Evolutionary conservation across 2,888 invertebrate species (phyloP).

Genomic region (Pocota personata): DNA sequence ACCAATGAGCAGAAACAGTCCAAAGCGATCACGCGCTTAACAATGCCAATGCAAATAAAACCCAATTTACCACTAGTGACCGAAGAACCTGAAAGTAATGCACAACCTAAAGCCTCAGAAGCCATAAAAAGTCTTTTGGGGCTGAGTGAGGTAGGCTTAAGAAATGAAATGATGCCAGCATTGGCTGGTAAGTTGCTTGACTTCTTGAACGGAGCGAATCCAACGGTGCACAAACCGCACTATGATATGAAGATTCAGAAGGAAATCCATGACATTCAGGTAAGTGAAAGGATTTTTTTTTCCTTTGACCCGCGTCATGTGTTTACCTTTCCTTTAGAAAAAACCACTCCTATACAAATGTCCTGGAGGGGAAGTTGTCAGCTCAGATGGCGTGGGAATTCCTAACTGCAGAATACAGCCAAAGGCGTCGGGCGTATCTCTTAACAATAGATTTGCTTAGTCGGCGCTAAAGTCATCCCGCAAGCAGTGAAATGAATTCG

Average conservation of each 20-base stretch:
- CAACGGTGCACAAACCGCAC: constrained; percentile 75
- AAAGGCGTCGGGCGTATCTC: constrained; percentile 75
- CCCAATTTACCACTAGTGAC: constrained; percentile 52
- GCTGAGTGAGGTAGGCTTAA: constrained; percentile 60
- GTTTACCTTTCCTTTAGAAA: constrained; percentile 69
- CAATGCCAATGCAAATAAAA: constrained; percentile 55
- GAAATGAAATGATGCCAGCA: constrained; percentile 76
- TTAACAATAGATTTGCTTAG: constrained; percentile 78
- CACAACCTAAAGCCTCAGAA: constrained; percentile 8
- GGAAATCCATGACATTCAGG: constrained; percentile 77
- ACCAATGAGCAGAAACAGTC: neutral
- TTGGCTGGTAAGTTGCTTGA: constrained; percentile 76
- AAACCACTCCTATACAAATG: constrained; percentile 77
- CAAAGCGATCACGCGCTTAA: neutral
- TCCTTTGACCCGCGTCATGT: neutral
- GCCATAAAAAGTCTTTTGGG: constrained; percentile 71
- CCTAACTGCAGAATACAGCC: constrained; percentile 75
- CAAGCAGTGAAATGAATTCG: neutral
- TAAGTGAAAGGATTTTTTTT: constrained; percentile 52
- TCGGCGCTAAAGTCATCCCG: neutral
- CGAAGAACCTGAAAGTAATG: constrained; percentile 31
- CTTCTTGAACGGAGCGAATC: constrained; percentile 72
- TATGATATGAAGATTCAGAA: constrained; percentile 78
- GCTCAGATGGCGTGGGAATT: constrained; percentile 77
- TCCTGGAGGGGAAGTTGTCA: constrained; percentile 77